phyloP scores from a whole-genome alignment of 2,888 invertebrate genomes.

The Biston betularia region DNA sequence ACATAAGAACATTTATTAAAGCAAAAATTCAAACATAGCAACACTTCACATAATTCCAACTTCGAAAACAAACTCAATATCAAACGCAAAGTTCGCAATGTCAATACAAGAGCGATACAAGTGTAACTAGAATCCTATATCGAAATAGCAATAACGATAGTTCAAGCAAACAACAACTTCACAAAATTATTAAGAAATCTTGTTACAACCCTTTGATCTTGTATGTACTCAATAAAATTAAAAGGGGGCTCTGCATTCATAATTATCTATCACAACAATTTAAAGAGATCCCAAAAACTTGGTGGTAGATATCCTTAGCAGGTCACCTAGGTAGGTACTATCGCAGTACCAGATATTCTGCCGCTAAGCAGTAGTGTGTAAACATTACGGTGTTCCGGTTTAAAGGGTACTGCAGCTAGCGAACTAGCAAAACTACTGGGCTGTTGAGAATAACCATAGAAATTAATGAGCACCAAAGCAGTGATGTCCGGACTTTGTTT shows the following conservation, averaged over 20 bases:
- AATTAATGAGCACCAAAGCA: no score
- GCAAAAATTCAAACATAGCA: slow-evolving; percentile 7
- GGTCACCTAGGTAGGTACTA: no score
- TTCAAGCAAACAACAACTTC: slow-evolving; percentile 14
- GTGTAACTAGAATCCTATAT: slow-evolving; percentile 3
- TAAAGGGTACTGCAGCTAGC: no score
- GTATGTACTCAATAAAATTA: not conserved
- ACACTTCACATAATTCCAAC: not conserved
- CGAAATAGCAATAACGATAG: slow-evolving; percentile 21
- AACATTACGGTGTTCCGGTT: no score
- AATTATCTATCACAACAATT: no score
- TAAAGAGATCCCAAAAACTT: no score
- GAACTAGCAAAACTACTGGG: no score
- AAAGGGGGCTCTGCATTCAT: not conserved
- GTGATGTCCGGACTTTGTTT: no score
- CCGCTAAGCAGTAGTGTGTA: no score
- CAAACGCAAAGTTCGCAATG: slow-evolving; percentile 17
- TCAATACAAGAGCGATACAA: slow-evolving; percentile 12
- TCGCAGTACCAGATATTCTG: no score
- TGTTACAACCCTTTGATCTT: not conserved
- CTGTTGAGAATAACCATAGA: no score
- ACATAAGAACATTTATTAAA: not conserved
- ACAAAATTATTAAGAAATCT: slow-evolving; percentile 28
- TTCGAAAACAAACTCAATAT: slow-evolving; percentile 25
- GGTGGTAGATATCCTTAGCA: no score